Evolutionary conservation across 2,113 vertebrate genomes (phyloP).

Genomic region (Chunga burmeisteri): DNA sequence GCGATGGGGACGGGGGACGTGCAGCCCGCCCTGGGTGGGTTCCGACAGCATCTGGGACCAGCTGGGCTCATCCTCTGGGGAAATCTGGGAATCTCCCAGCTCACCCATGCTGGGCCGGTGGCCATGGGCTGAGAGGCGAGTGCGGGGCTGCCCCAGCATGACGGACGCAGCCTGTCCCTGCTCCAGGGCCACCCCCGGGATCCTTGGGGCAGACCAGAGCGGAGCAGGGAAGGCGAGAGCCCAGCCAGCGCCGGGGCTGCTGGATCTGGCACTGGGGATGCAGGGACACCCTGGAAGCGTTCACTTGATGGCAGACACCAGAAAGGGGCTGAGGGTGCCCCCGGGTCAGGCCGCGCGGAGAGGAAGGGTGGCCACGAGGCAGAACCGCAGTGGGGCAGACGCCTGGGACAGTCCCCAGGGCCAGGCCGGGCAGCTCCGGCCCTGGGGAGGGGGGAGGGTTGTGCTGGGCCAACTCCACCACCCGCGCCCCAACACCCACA

Average conservation of each 20-base stretch:
- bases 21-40: fast-evolving
- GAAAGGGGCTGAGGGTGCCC: background rate
- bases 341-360: fast-evolving
- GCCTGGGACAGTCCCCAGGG: background rate
- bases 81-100: background rate
- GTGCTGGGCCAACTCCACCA: background rate
- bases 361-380: background rate
- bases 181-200: background rate
- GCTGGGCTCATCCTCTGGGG: background rate
- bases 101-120: fast-evolving
- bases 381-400: fast-evolving
- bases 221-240: background rate
- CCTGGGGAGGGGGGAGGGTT: background rate
- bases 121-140: background rate
- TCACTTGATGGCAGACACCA: fast-evolving
- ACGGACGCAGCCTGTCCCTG: fast-evolving
- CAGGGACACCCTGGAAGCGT: fast-evolving
- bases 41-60: background rate
- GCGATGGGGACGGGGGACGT: fast-evolving
- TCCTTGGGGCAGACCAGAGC: too few relatives aligned
- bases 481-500: background rate
- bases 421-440: fast-evolving
- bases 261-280: fast-evolving
- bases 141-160: background rate
- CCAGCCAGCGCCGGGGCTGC: fast-evolving